Percentiles rank a stretch among this genome's conserved stretches.
phyloP scores from a whole-genome alignment of 2,888 invertebrate species.

The Campoplex capitator region DNA sequence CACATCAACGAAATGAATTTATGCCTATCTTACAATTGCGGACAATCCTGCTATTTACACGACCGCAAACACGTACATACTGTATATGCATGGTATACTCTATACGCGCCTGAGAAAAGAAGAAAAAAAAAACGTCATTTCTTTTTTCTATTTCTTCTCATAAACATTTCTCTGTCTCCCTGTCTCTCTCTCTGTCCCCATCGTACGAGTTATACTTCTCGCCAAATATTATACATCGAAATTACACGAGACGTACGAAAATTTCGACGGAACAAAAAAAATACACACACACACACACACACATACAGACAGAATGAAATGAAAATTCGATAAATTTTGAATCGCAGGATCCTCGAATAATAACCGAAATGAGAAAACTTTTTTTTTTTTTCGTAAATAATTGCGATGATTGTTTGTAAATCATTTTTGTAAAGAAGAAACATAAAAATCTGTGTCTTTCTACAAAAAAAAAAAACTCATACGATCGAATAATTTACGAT shows the following conservation, averaged over 20 bases:
- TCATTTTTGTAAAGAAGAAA: neutral
- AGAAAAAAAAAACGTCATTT: constrained; percentile 53
- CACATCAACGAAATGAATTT: constrained; percentile 70
- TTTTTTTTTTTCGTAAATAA: constrained; percentile 1
- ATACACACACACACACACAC: neutral
- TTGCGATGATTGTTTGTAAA: constrained; percentile 41
- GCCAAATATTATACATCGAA: constrained; percentile 33
- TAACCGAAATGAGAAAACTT: constrained; percentile 1
- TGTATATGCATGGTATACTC: neutral
- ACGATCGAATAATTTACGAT: neutral
- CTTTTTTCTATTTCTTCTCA: constrained; percentile 63
- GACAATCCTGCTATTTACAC: constrained; percentile 69
- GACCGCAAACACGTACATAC: constrained; percentile 7
- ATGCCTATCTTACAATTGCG: constrained; percentile 74
- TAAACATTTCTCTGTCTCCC: constrained; percentile 41
- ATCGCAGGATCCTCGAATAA: neutral
- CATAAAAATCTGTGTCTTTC: neutral
- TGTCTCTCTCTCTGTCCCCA: constrained; percentile 39
- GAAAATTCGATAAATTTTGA: neutral
- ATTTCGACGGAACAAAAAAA: neutral
- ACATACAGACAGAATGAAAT: neutral
- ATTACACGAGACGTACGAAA: neutral
- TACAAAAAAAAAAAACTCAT: neutral
- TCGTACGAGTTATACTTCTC: constrained; percentile 10
- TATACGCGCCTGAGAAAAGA: constrained; percentile 74